Evolutionary conservation across 2,113 vertebrate species (phyloP).

Genomic region (Dinomys branickii): DNA sequence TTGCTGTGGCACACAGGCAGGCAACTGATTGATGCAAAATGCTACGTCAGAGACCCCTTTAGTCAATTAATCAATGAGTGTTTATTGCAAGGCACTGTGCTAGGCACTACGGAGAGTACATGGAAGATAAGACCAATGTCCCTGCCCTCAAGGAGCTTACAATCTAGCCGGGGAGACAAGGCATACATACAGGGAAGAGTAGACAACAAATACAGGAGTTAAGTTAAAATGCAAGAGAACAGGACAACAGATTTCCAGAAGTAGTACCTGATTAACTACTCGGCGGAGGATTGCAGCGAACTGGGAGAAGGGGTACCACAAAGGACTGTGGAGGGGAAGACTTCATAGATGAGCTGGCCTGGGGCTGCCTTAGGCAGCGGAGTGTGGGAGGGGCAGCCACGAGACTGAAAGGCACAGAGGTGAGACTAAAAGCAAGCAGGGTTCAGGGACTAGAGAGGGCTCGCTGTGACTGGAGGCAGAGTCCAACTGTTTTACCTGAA

Average conservation of each 20-base stretch:
- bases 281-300: background rate
- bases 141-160: slow-evolving; percentile 77
- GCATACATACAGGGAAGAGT: slow-evolving; percentile 46
- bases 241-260: slow-evolving; percentile 50
- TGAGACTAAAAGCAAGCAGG: slow-evolving; percentile 45
- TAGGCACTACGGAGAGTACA: slow-evolving; percentile 71
- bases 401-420: slow-evolving; percentile 73
- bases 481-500: background rate
- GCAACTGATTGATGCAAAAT: slow-evolving; percentile 69
- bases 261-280: slow-evolving; percentile 11
- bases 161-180: slow-evolving; percentile 69
- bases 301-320: background rate
- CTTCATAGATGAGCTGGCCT: background rate
- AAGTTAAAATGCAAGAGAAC: slow-evolving; percentile 51
- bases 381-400: background rate
- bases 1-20: background rate
- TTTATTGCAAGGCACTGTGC: slow-evolving; percentile 81
- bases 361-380: background rate
- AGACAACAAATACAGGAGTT: slow-evolving; percentile 60
- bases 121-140: slow-evolving; percentile 44
- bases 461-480: background rate
- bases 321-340: background rate
- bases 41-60: slow-evolving; percentile 73
- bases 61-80: slow-evolving; percentile 62
- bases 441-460: background rate